These are phyloP conservation scores for Latrodectus elegans DNA, from an alignment of 2,888 invertebrate species.

Conservation along the genomic window DNA sequence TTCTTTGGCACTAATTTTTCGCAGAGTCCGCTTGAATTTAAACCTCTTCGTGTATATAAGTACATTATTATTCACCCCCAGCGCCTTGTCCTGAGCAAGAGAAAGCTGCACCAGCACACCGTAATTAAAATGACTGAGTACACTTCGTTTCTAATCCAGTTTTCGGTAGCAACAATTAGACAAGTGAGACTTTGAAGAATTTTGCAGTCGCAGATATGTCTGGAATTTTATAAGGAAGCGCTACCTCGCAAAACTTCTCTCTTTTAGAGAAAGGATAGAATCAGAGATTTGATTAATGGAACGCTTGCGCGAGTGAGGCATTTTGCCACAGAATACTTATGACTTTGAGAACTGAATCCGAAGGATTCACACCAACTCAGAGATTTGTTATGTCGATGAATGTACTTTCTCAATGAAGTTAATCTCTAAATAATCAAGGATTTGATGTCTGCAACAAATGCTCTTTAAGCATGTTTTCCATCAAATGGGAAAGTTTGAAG, in stretches of 20 bases:
- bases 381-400: too few species aligned
- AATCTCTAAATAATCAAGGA: too few species aligned
- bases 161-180: slow-evolving; percentile 43
- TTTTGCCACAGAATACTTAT: too few species aligned
- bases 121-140: slow-evolving; percentile 53
- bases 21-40: neutral
- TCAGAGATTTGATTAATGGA: slow-evolving; percentile 25
- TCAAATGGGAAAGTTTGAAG: too few species aligned
- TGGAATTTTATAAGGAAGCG: slow-evolving; percentile 44
- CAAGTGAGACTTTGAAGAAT: slow-evolving; percentile 23
- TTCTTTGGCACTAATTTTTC: slow-evolving; percentile 37
- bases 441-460: too few species aligned
- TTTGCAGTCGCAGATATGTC: slow-evolving; percentile 6
- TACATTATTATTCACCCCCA: slow-evolving; percentile 39
- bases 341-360: too few species aligned
- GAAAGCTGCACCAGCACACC: neutral
- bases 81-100: neutral
- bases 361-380: too few species aligned
- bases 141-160: slow-evolving; percentile 28
- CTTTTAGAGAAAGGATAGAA: too few species aligned
- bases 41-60: slow-evolving; percentile 20
- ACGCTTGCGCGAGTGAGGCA: neutral
- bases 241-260: neutral
- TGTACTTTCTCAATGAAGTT: too few species aligned
- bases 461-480: too few species aligned